A percentile compares a stretch with the other conserved stretches of the same genome.
phyloP scores from a whole-genome alignment of 2,113 vertebrate species.

The Microtus oregoni region DNA sequence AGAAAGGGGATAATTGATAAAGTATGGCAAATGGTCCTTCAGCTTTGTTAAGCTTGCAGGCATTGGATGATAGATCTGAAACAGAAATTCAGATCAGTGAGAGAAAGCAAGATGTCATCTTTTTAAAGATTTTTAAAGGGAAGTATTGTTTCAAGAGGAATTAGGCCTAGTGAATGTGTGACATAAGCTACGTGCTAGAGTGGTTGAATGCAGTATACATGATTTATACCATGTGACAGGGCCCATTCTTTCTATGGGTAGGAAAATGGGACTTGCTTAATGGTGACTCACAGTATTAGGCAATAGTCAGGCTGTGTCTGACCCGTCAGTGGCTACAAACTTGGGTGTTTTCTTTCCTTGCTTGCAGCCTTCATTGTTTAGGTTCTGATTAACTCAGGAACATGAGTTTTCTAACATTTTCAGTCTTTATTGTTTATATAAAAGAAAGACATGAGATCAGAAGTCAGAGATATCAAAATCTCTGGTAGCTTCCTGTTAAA shows the following conservation, averaged over 20 bases:
- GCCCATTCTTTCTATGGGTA: not conserved
- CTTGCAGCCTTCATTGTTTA: not conserved
- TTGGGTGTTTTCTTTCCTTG: not conserved
- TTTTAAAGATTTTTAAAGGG: not conserved
- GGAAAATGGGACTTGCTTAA: not conserved
- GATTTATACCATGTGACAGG: too few relatives aligned
- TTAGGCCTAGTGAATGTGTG: not conserved
- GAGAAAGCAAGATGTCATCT: not conserved
- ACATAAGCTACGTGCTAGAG: not conserved
- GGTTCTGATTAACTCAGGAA: not conserved
- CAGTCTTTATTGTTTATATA: not conserved
- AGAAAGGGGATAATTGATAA: not conserved
- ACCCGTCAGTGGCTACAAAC: too few relatives aligned
- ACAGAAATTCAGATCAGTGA: not conserved
- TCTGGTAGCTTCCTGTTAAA: not conserved
- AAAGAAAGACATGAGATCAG: not conserved
- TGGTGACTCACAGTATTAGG: not conserved
- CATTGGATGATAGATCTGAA: too few relatives aligned
- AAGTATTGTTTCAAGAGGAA: not conserved
- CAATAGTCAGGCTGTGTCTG: too few relatives aligned
- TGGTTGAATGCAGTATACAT: not conserved
- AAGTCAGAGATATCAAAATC: not conserved
- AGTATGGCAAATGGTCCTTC: not conserved
- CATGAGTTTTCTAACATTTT: not conserved
- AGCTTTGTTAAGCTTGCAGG: not conserved